Base-by-base conservation (phyloP, 1,140 invertebrate species). In the Aphelenchoides besseyi region DNA sequence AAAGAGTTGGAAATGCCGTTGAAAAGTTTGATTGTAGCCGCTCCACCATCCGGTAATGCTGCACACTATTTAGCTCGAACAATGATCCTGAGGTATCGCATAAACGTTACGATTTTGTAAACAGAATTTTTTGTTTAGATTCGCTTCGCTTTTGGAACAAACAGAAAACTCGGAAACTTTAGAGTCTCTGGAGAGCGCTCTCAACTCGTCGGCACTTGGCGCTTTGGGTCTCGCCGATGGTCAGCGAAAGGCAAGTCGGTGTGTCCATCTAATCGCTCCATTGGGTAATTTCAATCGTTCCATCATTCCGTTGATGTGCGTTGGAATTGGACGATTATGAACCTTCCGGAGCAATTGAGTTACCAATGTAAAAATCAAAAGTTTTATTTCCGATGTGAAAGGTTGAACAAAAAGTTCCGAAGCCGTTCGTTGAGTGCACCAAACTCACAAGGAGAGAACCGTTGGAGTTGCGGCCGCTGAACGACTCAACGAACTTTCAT, bases 71-170 rank as follows among this genome's bases (percentile, higher is more conserved):
- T 66, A 2, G 63, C 63, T 2, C 16, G 63, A 3, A 53, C 63
- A 0, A 37, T 37, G 36, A 32, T 37, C 16, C 36, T 66, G 3
- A 33, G 63, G 63, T 66, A 59, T 41, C 5, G 5, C n/a, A 8
- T 41, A 8, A 59, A 8, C 23, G 26, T 23, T 8, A 33, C 5
- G 5, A 33, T 8, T 23, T 59, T 59, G 5, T 33, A 33, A 28
- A 12, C 12, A 59, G 55, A 59, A 8, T 23, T 33, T 16, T 59
- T 59, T 59, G 55, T 59, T 59, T 59, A 59, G 55, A 59, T 59
- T 59, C 18, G 5, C 55, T 29, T 29, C 55, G 5, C 5, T 59
- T 8, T 33, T 59, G 55, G 55, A 59, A 28, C 5, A 28, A 33
- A 5, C 5, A 28, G 5, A 8, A 23, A 5, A 33, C 5, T 8